Evolutionary conservation across 1,140 invertebrate genomes (phyloP).

Genomic region (Drosophila suzukii): DNA sequence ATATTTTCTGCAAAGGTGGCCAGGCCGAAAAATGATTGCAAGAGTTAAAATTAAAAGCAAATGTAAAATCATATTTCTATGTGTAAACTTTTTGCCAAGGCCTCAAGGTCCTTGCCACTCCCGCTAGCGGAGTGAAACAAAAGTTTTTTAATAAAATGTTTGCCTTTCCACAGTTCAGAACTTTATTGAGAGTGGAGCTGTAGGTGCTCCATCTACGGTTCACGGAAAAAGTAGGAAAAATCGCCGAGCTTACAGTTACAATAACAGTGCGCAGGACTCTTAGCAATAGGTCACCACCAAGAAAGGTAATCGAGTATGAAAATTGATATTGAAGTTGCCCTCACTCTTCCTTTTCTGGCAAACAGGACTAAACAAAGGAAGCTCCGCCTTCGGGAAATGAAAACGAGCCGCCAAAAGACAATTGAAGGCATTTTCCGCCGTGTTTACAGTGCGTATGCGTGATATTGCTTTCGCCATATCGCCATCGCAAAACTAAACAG

Average conservation of each 20-base stretch:
- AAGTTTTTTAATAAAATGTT: conserved; percentile 84
- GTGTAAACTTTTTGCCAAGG: conserved; percentile 77
- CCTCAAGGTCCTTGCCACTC: conserved; percentile 18
- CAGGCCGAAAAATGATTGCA: conserved; percentile 75
- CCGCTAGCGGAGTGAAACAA: conserved; percentile 65
- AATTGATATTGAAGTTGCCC: conserved; percentile 72
- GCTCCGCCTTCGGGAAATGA: conserved; percentile 52
- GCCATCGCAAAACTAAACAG: conserved; percentile 59
- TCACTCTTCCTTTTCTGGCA: not conserved
- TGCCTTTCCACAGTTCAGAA: conserved; percentile 70
- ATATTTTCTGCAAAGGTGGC: conserved; percentile 59
- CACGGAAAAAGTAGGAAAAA: conserved; percentile 9
- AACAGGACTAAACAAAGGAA: conserved; percentile 29
- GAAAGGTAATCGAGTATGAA: conserved; percentile 81
- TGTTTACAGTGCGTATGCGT: conserved; percentile 67
- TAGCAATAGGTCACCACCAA: conserved; percentile 46
- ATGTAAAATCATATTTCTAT: conserved; percentile 84
- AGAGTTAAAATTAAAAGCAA: conserved; percentile 83
- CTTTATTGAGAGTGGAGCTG: conserved; percentile 50
- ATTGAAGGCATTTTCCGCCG: conserved; percentile 35
- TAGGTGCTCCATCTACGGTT: conserved; percentile 17
- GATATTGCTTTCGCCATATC: conserved; percentile 34
- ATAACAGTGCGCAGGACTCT: conserved; percentile 39
- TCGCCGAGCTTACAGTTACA: conserved; percentile 30
- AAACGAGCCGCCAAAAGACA: conserved; percentile 61